A percentile compares a stretch with the other conserved stretches of the same genome.
Evolutionary conservation across 2,113 vertebrate species (phyloP).

Genomic region (Mystacornis crossleyi): DNA sequence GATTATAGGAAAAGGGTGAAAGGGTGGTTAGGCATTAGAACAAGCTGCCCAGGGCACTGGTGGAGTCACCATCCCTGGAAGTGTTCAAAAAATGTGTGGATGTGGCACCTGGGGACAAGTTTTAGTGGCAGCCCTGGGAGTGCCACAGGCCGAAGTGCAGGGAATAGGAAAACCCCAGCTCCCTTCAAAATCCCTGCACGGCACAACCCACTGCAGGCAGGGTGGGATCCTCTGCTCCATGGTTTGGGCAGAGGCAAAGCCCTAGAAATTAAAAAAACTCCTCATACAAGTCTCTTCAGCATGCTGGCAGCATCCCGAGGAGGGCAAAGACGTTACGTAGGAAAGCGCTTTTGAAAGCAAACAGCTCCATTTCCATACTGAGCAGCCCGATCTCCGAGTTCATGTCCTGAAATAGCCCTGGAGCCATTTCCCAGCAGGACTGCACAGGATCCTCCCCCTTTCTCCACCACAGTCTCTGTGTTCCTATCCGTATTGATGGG

Average conservation of each 20-base stretch:
- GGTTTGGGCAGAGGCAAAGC: neutral
- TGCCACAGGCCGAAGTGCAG: rapidly evolving
- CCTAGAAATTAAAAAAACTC: neutral
- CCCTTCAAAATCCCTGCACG: neutral
- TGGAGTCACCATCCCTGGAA: neutral
- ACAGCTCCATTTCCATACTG: neutral
- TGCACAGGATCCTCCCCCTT: neutral
- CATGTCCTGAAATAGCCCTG: neutral
- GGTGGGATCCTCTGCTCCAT: rapidly evolving
- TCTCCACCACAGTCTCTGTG: neutral
- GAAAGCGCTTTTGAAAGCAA: neutral
- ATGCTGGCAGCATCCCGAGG: neutral
- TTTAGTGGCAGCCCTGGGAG: neutral
- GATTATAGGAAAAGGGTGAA: neutral
- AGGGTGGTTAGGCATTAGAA: neutral
- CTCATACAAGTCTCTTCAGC: neutral
- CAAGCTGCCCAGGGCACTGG: neutral
- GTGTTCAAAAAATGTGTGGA: neutral
- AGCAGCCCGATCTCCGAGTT: neutral
- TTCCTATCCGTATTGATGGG: neutral
- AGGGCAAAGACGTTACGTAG: neutral
- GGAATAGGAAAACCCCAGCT: rapidly evolving
- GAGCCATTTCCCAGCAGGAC: neutral
- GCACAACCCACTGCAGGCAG: neutral
- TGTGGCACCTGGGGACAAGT: neutral